phyloP scores from a whole-genome alignment of 1,140 invertebrate genomes.

The Tetramorium alpestre region DNA sequence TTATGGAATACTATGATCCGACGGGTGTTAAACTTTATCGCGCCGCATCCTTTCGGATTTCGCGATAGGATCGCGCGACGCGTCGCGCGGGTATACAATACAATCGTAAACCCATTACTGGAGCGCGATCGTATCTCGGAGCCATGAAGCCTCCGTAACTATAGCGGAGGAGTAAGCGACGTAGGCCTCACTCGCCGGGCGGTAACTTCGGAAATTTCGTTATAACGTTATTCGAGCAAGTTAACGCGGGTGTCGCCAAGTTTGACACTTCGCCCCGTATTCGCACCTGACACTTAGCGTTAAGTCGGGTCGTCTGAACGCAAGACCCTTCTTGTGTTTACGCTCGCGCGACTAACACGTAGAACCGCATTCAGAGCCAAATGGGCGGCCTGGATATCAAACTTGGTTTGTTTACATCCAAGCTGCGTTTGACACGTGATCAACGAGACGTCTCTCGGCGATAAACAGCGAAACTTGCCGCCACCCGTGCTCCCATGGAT shows the following conservation, averaged over 20 bases:
- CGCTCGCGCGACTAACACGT: slow-evolving; percentile 29
- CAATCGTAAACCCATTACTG: background rate
- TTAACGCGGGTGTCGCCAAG: slow-evolving; percentile 46
- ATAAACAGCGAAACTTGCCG: slow-evolving; percentile 47
- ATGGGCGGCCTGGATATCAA: slow-evolving; percentile 53
- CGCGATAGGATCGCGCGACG: background rate
- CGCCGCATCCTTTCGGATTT: background rate
- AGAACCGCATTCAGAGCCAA: slow-evolving; percentile 46
- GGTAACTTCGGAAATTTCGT: slow-evolving; percentile 52
- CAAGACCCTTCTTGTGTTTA: slow-evolving; percentile 41
- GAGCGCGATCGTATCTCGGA: slow-evolving; percentile 2
- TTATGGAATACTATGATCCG: slow-evolving; percentile 20
- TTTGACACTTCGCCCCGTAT: slow-evolving; percentile 50
- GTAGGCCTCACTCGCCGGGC: slow-evolving; percentile 30
- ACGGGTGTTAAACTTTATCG: background rate
- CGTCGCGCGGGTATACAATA: background rate
- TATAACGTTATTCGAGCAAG: slow-evolving; percentile 57
- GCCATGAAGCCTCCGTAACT: background rate
- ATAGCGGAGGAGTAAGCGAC: background rate
- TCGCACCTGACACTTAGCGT: slow-evolving; percentile 57
- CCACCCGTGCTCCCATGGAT: slow-evolving; percentile 1
- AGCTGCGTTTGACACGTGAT: slow-evolving; percentile 51
- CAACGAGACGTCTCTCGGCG: slow-evolving; percentile 41
- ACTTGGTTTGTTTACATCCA: slow-evolving; percentile 60
- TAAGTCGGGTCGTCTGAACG: slow-evolving; percentile 56